These are phyloP conservation scores for Drosophila ustulata DNA, from an alignment of 2,888 invertebrate species.

Conservation along the genomic window DNA sequence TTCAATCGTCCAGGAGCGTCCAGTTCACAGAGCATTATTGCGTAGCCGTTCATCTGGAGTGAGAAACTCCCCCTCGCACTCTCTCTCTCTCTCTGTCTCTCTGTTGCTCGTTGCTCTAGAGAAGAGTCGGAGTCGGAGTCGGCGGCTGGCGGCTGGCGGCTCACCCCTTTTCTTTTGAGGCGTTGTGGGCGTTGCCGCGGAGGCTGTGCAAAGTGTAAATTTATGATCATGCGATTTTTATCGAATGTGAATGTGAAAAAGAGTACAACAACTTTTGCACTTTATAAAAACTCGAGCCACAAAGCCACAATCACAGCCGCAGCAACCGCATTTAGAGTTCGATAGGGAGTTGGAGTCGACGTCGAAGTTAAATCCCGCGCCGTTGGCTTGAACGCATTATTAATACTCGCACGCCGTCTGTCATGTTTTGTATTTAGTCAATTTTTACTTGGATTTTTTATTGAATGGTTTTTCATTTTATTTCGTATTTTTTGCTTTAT, in stretches of 20 bases:
- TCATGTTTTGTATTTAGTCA: constrained; percentile 79
- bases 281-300: constrained; percentile 70
- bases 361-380: constrained; percentile 20
- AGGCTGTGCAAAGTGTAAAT: constrained; percentile 85
- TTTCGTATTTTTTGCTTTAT: constrained; percentile 21
- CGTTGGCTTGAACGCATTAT: constrained; percentile 73
- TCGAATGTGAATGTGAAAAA: constrained; percentile 78
- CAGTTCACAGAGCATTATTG: constrained; percentile 62
- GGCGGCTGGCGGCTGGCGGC: constrained; percentile 12
- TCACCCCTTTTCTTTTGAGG: constrained; percentile 42
- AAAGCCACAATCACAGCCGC: background rate
- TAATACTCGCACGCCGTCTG: constrained; percentile 81
- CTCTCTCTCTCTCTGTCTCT: background rate
- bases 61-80: constrained; percentile 14
- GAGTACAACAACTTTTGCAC: constrained; percentile 80
- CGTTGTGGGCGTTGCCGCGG: constrained; percentile 80
- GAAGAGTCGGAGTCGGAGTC: background rate
- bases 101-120: constrained; percentile 3
- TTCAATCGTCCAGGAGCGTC: constrained; percentile 75
- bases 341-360: background rate
- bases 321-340: constrained; percentile 13
- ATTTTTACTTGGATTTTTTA: constrained; percentile 60
- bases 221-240: constrained; percentile 85
- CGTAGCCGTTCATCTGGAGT: constrained; percentile 44
- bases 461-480: constrained; percentile 68